Base-by-base conservation (phyloP, 1,140 invertebrate genomes). In the Trachymyrmex cornetzi region DNA sequence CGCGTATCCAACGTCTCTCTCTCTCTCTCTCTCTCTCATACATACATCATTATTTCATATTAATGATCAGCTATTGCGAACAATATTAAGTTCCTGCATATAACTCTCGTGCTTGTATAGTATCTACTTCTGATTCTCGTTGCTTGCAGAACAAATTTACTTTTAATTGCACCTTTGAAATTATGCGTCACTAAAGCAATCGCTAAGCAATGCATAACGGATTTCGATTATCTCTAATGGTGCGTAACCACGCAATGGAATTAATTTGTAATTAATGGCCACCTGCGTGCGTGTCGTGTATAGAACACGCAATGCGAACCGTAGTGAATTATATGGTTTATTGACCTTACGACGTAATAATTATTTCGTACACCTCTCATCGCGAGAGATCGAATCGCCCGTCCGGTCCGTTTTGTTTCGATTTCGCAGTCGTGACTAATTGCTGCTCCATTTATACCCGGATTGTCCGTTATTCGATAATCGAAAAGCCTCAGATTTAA, bases 241-340 rank as follows among this genome's bases (percentile, higher is more conserved):
- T 91, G 91, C 93, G 90, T 92, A 88, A 91, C 91, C 71, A 86
- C 85, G 72, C 66, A 79, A 81, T 87, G 90, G 90, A 91, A 91
- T 93, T 94, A 94, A 94, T 94, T 94, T 91, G 84, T 93, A 93
- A 94, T 94, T 94, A 93, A 94, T 94, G 59, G 34, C 64, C 16
- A 44, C 30, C 14, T 77, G 75, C 44, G 53, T 71, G 69, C 55
- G 71, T 48, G 72, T 86, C 64, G 55, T 19, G 11, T 38, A 69
- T 71, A 69, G 59, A 89, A 72, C 69, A 63, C 67, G 82, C 88
- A 86, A 88, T 61, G 22, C 50, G 55, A 44, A 24, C 61, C n/a
- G 12, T 71, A 85, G 67, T 84, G 87, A 92, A 91, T 93, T 91
- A 87, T 79, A 80, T 79, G 72, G 90, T 91, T 92, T 90, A 92